Evolutionary conservation across 37 sponge, comb jelly and placozoan genomes (phyloP).

Genomic region (Crambe crambe): DNA sequence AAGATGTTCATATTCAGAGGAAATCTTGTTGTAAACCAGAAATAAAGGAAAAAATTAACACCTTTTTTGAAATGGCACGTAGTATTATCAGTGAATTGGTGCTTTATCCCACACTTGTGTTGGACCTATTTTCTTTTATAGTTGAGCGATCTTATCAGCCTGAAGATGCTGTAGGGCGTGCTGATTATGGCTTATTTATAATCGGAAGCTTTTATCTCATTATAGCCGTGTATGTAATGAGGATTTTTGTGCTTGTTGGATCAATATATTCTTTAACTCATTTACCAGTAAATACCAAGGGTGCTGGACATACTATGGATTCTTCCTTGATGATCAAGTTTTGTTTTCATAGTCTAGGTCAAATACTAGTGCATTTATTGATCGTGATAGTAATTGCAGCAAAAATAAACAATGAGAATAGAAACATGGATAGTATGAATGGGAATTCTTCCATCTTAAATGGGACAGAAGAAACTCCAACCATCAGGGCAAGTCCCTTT

Average conservation of each 20-base stretch:
- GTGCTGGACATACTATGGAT: background rate
- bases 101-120: constrained; percentile 45
- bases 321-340: constrained; percentile 18
- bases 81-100: constrained; percentile 35
- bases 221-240: constrained; percentile 42
- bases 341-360: constrained; percentile 23
- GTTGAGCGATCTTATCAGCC: background rate
- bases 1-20: background rate
- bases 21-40: constrained; percentile 4
- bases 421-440: no score
- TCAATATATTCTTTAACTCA: constrained; percentile 23
- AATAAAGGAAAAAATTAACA: constrained; percentile 17
- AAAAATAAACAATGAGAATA: constrained; percentile 58
- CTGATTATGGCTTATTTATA: constrained; percentile 26
- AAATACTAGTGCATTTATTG: constrained; percentile 27
- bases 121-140: constrained; percentile 55
- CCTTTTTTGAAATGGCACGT: constrained; percentile 41
- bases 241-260: constrained; percentile 11
- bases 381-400: constrained; percentile 21
- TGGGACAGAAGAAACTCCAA: background rate
- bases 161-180: background rate
- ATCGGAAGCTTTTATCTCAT: constrained; percentile 40
- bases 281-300: background rate
- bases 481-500: constrained; percentile 27
- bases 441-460: background rate